phyloP scores from a whole-genome alignment of 1,140 invertebrate species.

The Campodea augens region DNA sequence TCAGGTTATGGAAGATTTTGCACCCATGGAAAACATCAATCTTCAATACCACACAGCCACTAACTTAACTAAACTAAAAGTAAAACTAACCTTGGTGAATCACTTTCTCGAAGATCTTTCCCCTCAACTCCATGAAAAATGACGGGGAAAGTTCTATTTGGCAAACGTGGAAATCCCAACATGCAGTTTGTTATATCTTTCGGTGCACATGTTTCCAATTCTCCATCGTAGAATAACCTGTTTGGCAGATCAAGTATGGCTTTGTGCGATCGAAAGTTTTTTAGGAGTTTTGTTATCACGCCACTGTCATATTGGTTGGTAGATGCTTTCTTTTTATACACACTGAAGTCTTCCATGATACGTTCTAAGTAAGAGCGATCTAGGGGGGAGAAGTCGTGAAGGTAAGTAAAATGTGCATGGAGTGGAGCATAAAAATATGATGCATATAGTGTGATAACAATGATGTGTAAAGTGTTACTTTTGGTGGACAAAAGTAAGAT shows the following conservation, averaged over 20 bases:
- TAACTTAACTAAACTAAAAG: too few species aligned
- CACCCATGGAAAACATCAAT: too few species aligned
- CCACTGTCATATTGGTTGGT: conserved; percentile 13
- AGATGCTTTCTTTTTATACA: conserved; percentile 25
- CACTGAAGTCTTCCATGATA: conserved; percentile 19
- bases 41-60: too few species aligned
- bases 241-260: conserved; percentile 28
- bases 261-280: conserved; percentile 32
- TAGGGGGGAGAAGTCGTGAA: too few species aligned
- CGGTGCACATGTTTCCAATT: conserved; percentile 19
- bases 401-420: too few species aligned
- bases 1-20: too few species aligned
- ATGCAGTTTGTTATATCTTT: not conserved
- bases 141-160: not conserved
- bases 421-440: too few species aligned
- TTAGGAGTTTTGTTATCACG: conserved; percentile 19
- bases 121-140: not conserved
- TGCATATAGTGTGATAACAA: too few species aligned
- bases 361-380: conserved; percentile 29
- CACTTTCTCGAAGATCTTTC: not conserved
- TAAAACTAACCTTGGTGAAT: conserved; percentile 12
- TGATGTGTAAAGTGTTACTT: too few species aligned
- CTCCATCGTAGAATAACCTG: conserved; percentile 30
- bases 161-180: not conserved
- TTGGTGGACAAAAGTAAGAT: too few species aligned